These are phyloP conservation scores for Peucedramus taeniatus DNA, from an alignment of 2,113 vertebrate species.

Conservation along the genomic window DNA sequence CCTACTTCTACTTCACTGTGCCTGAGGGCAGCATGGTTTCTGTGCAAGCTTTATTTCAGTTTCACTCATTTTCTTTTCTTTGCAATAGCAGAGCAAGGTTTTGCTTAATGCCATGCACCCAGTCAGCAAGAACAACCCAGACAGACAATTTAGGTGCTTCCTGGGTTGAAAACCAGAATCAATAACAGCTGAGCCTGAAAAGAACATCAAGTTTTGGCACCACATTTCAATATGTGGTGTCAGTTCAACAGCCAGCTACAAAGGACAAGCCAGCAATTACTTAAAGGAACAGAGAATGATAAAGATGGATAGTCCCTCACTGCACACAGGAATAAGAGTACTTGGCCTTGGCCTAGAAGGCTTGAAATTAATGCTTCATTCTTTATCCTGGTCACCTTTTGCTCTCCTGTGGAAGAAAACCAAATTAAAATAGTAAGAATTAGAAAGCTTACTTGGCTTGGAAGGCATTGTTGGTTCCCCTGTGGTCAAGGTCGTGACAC, in stretches of 20 bases:
- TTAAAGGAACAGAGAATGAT: constrained; percentile 71
- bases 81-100: not conserved
- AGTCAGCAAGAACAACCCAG: not conserved
- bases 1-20: not conserved
- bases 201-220: not conserved
- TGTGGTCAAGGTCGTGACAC: constrained; percentile 98
- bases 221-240: not conserved
- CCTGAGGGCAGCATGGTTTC: not conserved
- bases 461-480: constrained; percentile 99
- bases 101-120: not conserved
- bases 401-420: constrained; percentile 65
- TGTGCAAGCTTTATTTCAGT: not conserved
- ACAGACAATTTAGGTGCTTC: not conserved
- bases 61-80: not conserved
- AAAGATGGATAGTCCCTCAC: constrained; percentile 68
- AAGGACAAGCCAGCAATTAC: constrained; percentile 72
- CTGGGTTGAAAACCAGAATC: not conserved
- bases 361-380: constrained; percentile 73
- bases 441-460: constrained; percentile 93
- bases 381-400: constrained; percentile 71
- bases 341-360: constrained; percentile 61
- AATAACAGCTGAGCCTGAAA: not conserved
- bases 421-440: constrained; percentile 75
- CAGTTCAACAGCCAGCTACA: constrained; percentile 65
- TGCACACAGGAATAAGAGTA: constrained; percentile 39